Evolutionary conservation across 2,113 vertebrate genomes (phyloP).

Genomic region (Copsychus sechellarum): DNA sequence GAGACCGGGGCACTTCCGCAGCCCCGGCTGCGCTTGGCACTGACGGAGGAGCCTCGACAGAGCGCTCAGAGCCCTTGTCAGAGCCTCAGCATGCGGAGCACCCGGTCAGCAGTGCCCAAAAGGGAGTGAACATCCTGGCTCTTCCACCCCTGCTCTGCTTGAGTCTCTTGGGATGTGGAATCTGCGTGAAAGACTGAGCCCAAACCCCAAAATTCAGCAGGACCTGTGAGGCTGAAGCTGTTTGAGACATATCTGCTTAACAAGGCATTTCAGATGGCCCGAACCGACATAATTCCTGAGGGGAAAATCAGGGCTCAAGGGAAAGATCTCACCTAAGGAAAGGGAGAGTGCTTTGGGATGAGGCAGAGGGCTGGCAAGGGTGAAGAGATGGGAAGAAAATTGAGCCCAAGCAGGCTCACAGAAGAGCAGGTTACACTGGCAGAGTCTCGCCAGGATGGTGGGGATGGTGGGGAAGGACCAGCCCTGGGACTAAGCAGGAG

Average conservation of each 20-base stretch:
- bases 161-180: fast-evolving
- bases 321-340: background rate
- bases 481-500: fast-evolving
- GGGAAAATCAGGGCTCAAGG: background rate
- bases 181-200: background rate
- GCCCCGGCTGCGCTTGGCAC: background rate
- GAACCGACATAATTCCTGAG: background rate
- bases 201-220: background rate
- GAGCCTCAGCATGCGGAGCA: background rate
- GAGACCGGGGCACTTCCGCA: background rate
- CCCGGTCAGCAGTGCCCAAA: fast-evolving
- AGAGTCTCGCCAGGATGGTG: fast-evolving
- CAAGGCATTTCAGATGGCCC: background rate
- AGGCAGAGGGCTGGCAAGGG: background rate
- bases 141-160: background rate
- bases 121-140: fast-evolving
- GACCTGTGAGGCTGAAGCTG: background rate
- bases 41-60: background rate
- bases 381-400: background rate
- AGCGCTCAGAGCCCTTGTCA: background rate
- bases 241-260: background rate
- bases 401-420: fast-evolving
- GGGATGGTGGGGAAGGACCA: background rate
- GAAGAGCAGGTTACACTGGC: background rate
- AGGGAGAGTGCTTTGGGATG: background rate